A percentile compares a stretch with the other conserved stretches of the same genome.
Evolutionary conservation across 2,113 vertebrate species (phyloP).

Genomic region (Tupaia tana): DNA sequence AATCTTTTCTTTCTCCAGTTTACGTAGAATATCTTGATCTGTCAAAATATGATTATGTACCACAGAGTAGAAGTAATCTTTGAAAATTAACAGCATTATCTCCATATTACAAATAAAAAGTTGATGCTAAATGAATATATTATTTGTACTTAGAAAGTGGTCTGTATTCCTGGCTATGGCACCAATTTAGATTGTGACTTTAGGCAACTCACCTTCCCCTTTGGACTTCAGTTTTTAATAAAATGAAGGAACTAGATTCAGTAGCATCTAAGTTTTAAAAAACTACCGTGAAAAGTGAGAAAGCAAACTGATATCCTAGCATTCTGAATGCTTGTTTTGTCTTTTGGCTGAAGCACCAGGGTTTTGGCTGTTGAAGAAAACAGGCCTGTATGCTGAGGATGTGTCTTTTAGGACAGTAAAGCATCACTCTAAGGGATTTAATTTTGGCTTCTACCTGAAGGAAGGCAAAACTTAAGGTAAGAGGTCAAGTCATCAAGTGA

Average conservation of each 20-base stretch:
- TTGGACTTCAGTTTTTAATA: conserved; percentile 17
- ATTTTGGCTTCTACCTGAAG: conserved; percentile 28
- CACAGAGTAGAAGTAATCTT: conserved; percentile 63
- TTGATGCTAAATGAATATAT: conserved; percentile 7
- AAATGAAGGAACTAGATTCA: conserved; percentile 54
- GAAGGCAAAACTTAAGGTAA: conserved; percentile 33
- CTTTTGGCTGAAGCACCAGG: not conserved
- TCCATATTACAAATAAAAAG: conserved; percentile 45
- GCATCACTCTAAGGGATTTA: not conserved
- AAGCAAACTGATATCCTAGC: conserved; percentile 16
- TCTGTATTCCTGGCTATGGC: not conserved
- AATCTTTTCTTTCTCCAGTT: conserved; percentile 98
- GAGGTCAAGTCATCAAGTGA: not conserved
- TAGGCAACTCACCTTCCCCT: not conserved
- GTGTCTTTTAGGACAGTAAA: not conserved
- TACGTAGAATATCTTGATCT: conserved; percentile 98
- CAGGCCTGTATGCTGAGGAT: not conserved
- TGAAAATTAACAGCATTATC: conserved; percentile 51
- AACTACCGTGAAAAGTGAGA: conserved; percentile 6
- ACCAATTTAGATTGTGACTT: conserved; percentile 51
- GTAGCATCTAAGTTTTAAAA: not conserved
- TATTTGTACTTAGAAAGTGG: conserved; percentile 37
- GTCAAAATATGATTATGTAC: conserved; percentile 80
- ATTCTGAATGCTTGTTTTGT: conserved; percentile 49
- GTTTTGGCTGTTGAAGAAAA: conserved; percentile 40